These are phyloP conservation scores for Imbricaverruca yamaguchii DNA, from an alignment of 2,888 invertebrate genomes.

Conservation along the genomic window DNA sequence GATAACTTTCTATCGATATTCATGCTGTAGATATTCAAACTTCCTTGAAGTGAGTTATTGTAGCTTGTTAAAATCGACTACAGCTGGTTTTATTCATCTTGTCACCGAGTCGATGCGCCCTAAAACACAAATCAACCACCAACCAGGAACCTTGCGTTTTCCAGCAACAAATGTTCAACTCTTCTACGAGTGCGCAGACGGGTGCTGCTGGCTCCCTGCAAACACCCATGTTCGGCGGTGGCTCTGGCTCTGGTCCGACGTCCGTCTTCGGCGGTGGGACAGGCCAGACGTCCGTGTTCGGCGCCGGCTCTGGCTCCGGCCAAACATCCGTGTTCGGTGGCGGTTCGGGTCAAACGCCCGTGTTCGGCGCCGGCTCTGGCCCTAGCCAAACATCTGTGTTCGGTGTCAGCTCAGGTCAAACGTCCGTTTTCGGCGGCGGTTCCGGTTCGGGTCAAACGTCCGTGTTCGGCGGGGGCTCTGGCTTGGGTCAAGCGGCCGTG, in stretches of 20 bases:
- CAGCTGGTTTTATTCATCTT: too few relatives aligned
- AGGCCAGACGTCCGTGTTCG: conserved; percentile 9
- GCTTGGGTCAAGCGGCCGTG: too few relatives aligned
- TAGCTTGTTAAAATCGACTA: too few relatives aligned
- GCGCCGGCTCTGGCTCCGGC: not conserved
- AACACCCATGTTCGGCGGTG: not conserved
- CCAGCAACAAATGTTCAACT: conserved; percentile 11
- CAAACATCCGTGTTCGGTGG: not conserved
- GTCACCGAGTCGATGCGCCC: too few relatives aligned
- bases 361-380: not conserved
- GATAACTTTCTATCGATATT: too few relatives aligned
- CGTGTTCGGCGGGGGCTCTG: not conserved
- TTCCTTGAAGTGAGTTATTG: too few relatives aligned
- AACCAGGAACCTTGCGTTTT: conserved; percentile 30
- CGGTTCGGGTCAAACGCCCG: not conserved
- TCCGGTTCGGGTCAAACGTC: not conserved
- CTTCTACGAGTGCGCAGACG: not conserved
- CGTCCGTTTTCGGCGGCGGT: not conserved
- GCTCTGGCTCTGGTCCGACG: not conserved
- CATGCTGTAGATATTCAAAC: too few relatives aligned
- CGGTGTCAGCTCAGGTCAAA: not conserved
- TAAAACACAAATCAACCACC: too few relatives aligned
- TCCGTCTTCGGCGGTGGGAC: not conserved
- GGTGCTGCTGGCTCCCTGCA: not conserved
- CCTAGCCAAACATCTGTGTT: not conserved